Percentiles rank a stretch among this genome's conserved stretches.
phyloP scores from a whole-genome alignment of 2,113 vertebrate genomes.

The Lamprologus tigripictilis region DNA sequence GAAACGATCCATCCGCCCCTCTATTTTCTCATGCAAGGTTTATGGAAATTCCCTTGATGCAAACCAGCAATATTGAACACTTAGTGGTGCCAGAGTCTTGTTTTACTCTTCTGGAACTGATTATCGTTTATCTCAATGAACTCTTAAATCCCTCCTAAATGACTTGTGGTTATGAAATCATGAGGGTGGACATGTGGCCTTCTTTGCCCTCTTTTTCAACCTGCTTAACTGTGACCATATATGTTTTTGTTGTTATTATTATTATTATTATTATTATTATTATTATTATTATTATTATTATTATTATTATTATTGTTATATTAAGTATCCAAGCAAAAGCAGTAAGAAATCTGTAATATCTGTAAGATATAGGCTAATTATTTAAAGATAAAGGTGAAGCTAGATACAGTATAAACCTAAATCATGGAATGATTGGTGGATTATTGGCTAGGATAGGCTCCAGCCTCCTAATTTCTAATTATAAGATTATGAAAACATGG shows the following conservation, averaged over 20 bases:
- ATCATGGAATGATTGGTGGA: neutral
- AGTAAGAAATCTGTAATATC: neutral
- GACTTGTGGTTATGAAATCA: neutral
- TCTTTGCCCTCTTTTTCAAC: neutral
- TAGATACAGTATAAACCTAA: neutral
- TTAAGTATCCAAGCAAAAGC: neutral
- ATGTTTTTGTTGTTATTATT: rapidly evolving
- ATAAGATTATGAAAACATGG: neutral
- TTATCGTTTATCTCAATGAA: neutral
- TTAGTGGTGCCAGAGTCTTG: neutral
- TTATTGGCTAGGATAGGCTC: neutral
- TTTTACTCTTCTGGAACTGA: neutral
- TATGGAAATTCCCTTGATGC: neutral
- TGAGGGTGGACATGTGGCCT: neutral
- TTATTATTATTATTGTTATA: neutral
- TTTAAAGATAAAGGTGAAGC: neutral
- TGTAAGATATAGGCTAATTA: neutral
- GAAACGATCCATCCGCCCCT: neutral
- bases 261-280: neutral
- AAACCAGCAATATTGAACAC: neutral
- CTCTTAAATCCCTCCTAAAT: neutral
- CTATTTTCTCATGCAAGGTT: neutral
- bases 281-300: neutral
- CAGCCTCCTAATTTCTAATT: neutral
- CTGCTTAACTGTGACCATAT: neutral